Percentiles rank a stretch among this genome's conserved stretches.
These are phyloP conservation scores for Oryzias dopingdopingensis DNA, from an alignment of 2,797 vertebrate genomes.

Conservation along the genomic window DNA sequence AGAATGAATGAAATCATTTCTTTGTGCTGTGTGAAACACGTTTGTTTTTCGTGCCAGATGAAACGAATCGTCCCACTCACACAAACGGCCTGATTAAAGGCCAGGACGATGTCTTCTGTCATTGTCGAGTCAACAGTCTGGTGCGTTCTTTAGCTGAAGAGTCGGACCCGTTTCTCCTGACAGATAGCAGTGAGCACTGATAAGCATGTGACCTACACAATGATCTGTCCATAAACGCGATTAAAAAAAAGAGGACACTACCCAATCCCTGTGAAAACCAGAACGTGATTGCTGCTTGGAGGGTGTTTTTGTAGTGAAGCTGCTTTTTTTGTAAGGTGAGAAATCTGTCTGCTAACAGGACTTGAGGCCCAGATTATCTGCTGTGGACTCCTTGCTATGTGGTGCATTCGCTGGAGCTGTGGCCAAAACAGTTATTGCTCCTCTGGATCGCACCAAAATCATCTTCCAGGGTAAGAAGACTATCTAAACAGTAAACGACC, in stretches of 20 bases:
- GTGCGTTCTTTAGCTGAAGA: not conserved
- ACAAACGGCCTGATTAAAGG: not conserved
- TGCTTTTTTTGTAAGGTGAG: not conserved
- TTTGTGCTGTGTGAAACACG: slow-evolving; percentile 9
- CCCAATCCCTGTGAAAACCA: not conserved
- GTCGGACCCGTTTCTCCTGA: not conserved
- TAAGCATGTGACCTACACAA: not conserved
- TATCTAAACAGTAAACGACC: not conserved
- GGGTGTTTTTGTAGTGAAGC: not conserved
- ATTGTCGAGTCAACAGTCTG: slow-evolving; percentile 9
- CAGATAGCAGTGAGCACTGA: not conserved
- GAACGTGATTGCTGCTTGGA: too few species aligned
- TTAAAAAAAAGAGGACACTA: not conserved
- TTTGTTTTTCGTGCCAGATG: slow-evolving; percentile 7
- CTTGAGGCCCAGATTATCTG: slow-evolving; percentile 73
- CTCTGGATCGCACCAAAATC: slow-evolving; percentile 97
- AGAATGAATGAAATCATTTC: not conserved
- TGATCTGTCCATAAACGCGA: not conserved
- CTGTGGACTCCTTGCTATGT: slow-evolving; percentile 86
- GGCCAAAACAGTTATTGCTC: slow-evolving; percentile 94
- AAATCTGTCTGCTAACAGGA: slow-evolving; percentile 64
- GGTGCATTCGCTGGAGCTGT: slow-evolving; percentile 93
- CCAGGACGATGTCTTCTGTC: slow-evolving; percentile 8
- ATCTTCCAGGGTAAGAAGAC: slow-evolving; percentile 91
- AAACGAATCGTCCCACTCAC: not conserved